These are phyloP conservation scores for Drosophila formosana DNA, from an alignment of 2,888 invertebrate genomes.

Conservation along the genomic window DNA sequence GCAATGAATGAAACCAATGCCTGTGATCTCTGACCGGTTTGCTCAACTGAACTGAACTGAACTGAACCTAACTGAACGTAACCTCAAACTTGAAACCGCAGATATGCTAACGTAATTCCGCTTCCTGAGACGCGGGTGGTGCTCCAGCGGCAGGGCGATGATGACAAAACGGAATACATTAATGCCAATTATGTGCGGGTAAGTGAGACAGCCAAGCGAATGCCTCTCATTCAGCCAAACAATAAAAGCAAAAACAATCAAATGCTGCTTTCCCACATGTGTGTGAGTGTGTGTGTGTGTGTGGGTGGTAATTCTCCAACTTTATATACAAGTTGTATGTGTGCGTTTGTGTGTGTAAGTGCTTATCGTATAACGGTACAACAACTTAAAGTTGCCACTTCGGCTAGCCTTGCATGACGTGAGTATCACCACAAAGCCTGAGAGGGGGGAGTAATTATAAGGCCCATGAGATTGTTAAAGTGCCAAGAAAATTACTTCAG, in stretches of 20 bases:
- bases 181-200: constrained; percentile 97
- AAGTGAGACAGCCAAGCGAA: constrained; percentile 83
- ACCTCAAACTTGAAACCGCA: constrained; percentile 63
- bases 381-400: constrained; percentile 34
- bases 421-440: neutral
- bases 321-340: neutral
- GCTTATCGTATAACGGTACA: constrained; percentile 41
- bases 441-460: constrained; percentile 61
- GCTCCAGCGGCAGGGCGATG: constrained; percentile 89
- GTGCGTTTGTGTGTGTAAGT: constrained; percentile 15
- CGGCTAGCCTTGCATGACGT: constrained; percentile 64
- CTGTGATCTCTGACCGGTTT: constrained; percentile 16
- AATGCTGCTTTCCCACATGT: constrained; percentile 50
- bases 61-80: constrained; percentile 25
- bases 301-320: constrained; percentile 11
- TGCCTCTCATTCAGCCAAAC: constrained; percentile 7
- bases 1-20: constrained; percentile 24
- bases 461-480: constrained; percentile 69
- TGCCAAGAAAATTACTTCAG: constrained; percentile 61
- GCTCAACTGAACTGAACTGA: constrained; percentile 3
- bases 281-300: constrained; percentile 28
- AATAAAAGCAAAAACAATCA: constrained; percentile 31
- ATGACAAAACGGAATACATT: constrained; percentile 94
- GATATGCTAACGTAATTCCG: constrained; percentile 97
- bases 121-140: constrained; percentile 95